Conservation (phyloP, 2,888 invertebrate species). For the Furcula furcula region DNA sequence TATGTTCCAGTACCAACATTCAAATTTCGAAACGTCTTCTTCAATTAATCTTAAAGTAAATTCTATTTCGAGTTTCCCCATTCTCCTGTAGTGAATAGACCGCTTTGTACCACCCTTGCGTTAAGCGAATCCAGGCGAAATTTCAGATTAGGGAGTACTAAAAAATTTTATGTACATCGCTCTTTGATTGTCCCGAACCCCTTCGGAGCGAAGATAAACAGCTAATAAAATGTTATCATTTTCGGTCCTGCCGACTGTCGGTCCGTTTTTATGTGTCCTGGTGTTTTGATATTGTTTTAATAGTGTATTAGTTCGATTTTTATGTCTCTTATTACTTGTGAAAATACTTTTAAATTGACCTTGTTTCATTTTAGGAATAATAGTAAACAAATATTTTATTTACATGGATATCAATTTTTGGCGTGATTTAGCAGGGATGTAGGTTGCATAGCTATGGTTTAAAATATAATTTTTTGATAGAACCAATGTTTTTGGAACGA, state of each 20-base stretch:
- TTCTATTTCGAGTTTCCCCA: too few relatives aligned
- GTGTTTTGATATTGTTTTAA: conserved; percentile 55
- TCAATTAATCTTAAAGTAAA: too few relatives aligned
- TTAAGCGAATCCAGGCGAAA: conserved; percentile 70
- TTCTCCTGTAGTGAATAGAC: conserved; percentile 34
- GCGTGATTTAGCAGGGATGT: too few relatives aligned
- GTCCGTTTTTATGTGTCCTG: conserved; percentile 13
- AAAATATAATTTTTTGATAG: too few relatives aligned
- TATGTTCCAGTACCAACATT: too few relatives aligned
- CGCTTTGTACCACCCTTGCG: conserved; percentile 34
- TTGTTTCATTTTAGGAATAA: too few relatives aligned
- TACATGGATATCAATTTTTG: too few relatives aligned
- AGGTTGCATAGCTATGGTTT: too few relatives aligned
- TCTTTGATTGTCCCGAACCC: conserved; percentile 44
- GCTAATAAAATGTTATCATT: conserved; percentile 42
- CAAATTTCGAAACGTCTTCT: too few relatives aligned
- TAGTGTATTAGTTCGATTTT: conserved; percentile 61
- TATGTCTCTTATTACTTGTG: conserved; percentile 45
- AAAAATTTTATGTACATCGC: conserved; percentile 54
- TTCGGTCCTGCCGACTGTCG: conserved; percentile 24
- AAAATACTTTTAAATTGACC: too few relatives aligned
- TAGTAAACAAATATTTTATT: too few relatives aligned
- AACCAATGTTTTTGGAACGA: too few relatives aligned
- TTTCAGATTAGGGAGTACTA: conserved; percentile 69
- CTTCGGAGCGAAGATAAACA: conserved; percentile 43